Percentiles rank a stretch among this genome's conserved stretches.
These are phyloP conservation scores for Zygogramma bicolorata DNA, from an alignment of 2,888 invertebrate species.

Conservation along the genomic window DNA sequence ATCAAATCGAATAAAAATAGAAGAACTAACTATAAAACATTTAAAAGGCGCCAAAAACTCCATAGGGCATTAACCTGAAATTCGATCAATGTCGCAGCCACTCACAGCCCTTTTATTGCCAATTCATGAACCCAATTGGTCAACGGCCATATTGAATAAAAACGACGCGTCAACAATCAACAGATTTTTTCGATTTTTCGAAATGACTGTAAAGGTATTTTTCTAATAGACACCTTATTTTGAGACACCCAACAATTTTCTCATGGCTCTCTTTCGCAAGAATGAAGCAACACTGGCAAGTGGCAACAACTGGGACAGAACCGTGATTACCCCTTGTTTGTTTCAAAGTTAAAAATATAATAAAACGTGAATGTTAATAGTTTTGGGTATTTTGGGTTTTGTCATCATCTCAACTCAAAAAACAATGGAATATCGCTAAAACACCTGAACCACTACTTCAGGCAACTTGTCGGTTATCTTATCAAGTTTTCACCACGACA, in stretches of 20 bases:
- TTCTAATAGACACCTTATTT: not conserved
- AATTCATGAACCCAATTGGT: not conserved
- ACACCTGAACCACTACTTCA: not conserved
- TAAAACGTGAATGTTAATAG: not conserved
- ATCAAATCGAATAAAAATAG: not conserved
- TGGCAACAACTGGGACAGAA: not conserved
- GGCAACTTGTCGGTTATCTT: not conserved
- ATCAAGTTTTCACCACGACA: not conserved
- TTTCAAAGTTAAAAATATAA: not conserved
- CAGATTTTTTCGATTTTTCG: not conserved
- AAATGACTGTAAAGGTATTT: not conserved
- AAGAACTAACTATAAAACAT: not conserved
- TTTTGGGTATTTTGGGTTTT: too few species aligned
- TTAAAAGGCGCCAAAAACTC: conserved; percentile 30
- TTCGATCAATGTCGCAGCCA: conserved; percentile 27
- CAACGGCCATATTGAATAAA: conserved; percentile 12
- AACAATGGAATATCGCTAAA: not conserved
- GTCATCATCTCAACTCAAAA: not conserved
- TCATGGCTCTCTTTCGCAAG: not conserved
- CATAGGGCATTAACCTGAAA: conserved; percentile 31
- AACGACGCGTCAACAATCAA: conserved; percentile 12
- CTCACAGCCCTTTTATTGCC: conserved; percentile 10
- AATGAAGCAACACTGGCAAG: not conserved
- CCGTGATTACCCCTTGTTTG: not conserved
- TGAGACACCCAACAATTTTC: not conserved